Base-by-base conservation (phyloP, 2,888 invertebrate genomes). In the Chymomyza procnemis region DNA sequence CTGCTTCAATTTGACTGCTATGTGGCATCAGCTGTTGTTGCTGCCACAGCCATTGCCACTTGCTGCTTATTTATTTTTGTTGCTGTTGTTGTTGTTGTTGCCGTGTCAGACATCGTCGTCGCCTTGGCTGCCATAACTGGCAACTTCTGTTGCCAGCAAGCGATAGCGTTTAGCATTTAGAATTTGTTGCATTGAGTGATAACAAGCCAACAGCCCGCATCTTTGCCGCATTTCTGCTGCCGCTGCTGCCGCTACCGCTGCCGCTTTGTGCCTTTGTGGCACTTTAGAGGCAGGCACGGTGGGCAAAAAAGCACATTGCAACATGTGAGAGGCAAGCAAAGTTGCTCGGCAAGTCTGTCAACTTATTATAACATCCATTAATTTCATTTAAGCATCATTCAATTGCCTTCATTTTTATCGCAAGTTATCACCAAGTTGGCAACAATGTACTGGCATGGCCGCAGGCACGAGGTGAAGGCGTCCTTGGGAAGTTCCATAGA, bases 291-390 rank as follows among this genome's bases (percentile, higher is more conserved):
- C 34, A 41, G n/a, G n/a, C n/a, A n/a, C n/a, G n/a, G n/a, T n/a
- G n/a, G n/a, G n/a, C n/a, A n/a, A n/a, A n/a, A n/a, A n/a, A n/a
- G n/a, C n/a, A n/a, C n/a, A 12, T 41, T 41, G 34, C 34, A 41
- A 41, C 34, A 41, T 41, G 34, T 41, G 34, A 41, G 34, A 9
- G 1, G 1, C 54, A 50, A 55, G 50, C 6, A 41, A 30, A 47
- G 41, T 22, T 55, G 34, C 34, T 41, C 34, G 12, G 34, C 60
- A 16, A 75, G 75, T 79, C 83, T 85, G 88, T 81, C 88, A 88
- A 88, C 78, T 88, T 85, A 80, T 88, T 85, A 80, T 72, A 82
- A 85, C 84, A 88, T 84, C 76, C 88, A 88, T 89, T 89, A 87
- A 88, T 89, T 88, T 88, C 73, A 88, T 88, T 89, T 87, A 78